These are phyloP conservation scores for Hypocryptadius cinnamomeus DNA, from an alignment of 2,113 vertebrate species.

Conservation along the genomic window DNA sequence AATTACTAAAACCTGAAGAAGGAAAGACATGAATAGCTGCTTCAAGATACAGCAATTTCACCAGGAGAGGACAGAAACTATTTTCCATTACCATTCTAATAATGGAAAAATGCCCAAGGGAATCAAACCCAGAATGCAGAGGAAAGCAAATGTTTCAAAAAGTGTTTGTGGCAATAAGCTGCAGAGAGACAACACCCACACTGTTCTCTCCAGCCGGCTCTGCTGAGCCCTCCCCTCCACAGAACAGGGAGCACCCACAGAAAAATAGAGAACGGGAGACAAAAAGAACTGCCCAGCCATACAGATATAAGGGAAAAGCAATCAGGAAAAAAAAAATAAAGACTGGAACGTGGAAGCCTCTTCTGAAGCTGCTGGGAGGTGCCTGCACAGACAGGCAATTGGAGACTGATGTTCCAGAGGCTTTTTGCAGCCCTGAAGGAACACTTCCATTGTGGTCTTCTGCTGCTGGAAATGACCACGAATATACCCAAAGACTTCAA, in stretches of 20 bases:
- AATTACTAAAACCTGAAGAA: not conserved
- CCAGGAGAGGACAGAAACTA: not conserved
- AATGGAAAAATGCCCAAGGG: constrained; percentile 29
- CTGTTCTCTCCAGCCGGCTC: fast-evolving
- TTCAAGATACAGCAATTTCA: not conserved
- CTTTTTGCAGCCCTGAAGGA: not conserved
- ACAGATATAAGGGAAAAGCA: not conserved
- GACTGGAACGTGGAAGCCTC: fast-evolving
- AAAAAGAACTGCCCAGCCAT: not conserved
- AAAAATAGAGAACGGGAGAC: not conserved
- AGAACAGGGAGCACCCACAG: not conserved
- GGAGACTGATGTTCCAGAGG: not conserved
- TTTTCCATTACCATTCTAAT: constrained; percentile 4
- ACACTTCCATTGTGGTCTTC: not conserved
- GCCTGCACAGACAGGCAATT: fast-evolving
- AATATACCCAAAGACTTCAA: not conserved
- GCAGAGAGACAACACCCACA: not conserved
- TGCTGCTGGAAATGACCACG: not conserved
- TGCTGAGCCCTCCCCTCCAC: not conserved
- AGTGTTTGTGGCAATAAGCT: not conserved
- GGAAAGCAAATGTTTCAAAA: not conserved
- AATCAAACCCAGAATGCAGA: not conserved
- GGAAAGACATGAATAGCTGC: not conserved
- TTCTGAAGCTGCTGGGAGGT: not conserved
- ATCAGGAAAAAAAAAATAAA: not conserved